Evolutionary conservation across 1,140 invertebrate species (phyloP), one percentile per base, ranked within the genome.

Genomic region (Drosophila ogumai): DNA sequence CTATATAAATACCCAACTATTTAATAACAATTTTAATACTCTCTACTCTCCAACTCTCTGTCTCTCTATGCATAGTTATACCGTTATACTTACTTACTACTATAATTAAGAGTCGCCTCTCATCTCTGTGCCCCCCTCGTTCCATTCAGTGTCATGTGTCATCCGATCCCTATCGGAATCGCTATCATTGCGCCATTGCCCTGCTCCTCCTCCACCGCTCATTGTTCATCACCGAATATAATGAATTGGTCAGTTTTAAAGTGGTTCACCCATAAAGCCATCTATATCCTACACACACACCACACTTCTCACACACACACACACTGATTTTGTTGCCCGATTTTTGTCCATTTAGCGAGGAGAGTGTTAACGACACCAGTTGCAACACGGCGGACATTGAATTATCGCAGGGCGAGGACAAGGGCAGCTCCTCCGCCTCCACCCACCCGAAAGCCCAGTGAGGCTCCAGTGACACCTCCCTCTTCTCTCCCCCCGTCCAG

Each of bases 311-410:
- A 49, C 36, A 50, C 22, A 64, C 54, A 36, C 31, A 69, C 68
- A 81, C 61, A 75, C 63, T 71, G 68, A 72, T 58, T 71, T 40
- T 71, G 43, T 72, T 72, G 68, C 72, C 72, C 82, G 64, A 88
- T 84, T 71, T 67, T 76, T 73, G 66, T 60, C 75, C 75, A 74
- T 79, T 79, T 82, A 91, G 88, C 69, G 75, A 79, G 76, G 90
- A 82, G 60, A 73, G 38, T 73, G 79, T 32, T 60, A 75, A 73
- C 36, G 75, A 52, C 38, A 68, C 65, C 54, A 90, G 72, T 69
- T 28, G 13, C 65, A 67, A 69, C 43, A 82, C 84, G 41, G 65
- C 68, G 58, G 81, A 91, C 71, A 81, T 91, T 76, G 90, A 91
- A 46, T 86, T 91, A 74, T 85, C 90, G 55, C 79, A 86, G 79